A percentile compares a stretch with the other conserved stretches of the same genome.
Conservation (phyloP, 2,888 invertebrate genomes). For the Erebia ligea region DNA sequence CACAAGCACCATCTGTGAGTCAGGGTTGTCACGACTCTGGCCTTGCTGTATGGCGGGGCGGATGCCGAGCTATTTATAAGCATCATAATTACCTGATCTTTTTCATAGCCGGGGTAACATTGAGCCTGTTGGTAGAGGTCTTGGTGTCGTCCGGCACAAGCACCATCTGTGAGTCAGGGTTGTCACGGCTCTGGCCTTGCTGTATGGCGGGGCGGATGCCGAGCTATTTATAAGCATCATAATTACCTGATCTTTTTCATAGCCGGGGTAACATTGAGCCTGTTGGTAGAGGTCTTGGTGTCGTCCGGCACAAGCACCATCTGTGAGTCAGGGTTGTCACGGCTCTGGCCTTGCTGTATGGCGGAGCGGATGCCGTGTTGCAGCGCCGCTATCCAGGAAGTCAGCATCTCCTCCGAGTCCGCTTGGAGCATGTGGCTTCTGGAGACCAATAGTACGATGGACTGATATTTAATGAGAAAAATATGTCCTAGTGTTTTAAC, state of each 20-base stretch:
- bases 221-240: neutral
- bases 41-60: slow-evolving; percentile 82
- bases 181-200: slow-evolving; percentile 80
- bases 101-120: slow-evolving; percentile 58
- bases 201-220: slow-evolving; percentile 69
- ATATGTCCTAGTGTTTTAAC: too few relatives aligned
- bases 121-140: slow-evolving; percentile 48
- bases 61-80: neutral
- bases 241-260: slow-evolving; percentile 71
- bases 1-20: slow-evolving; percentile 68
- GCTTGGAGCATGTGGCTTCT: slow-evolving; percentile 99
- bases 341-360: slow-evolving; percentile 85
- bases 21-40: slow-evolving; percentile 73
- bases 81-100: slow-evolving; percentile 62
- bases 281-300: slow-evolving; percentile 47
- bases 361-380: slow-evolving; percentile 95
- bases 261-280: slow-evolving; percentile 50
- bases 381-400: slow-evolving; percentile 94
- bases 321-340: slow-evolving; percentile 72
- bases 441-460: slow-evolving; percentile 37
- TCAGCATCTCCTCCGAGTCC: slow-evolving; percentile 95
- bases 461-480: slow-evolving; percentile 2
- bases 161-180: slow-evolving; percentile 69
- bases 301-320: slow-evolving; percentile 67
- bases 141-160: slow-evolving; percentile 60